A percentile compares a stretch with the other conserved stretches of the same genome.
These are phyloP conservation scores for Vidua chalybeata DNA, from an alignment of 2,113 vertebrate genomes.

Conservation along the genomic window DNA sequence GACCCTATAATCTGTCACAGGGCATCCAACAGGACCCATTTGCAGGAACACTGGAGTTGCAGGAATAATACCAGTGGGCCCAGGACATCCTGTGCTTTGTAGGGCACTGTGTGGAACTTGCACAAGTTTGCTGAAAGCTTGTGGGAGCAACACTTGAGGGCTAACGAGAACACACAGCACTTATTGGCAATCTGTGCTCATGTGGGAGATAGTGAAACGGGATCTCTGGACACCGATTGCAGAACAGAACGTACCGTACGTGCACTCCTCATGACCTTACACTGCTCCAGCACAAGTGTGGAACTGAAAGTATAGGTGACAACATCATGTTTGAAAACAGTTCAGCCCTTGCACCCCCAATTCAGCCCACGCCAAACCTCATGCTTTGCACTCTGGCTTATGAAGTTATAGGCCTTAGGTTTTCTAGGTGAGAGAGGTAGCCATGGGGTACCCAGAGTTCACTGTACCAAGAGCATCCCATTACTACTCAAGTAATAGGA, in stretches of 20 bases:
- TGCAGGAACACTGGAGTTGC: background rate
- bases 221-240: background rate
- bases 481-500: background rate
- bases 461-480: background rate
- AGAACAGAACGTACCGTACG: background rate
- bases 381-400: background rate
- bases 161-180: background rate
- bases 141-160: accelerated
- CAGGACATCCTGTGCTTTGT: background rate
- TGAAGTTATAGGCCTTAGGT: background rate
- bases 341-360: background rate
- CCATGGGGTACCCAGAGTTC: background rate
- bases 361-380: background rate
- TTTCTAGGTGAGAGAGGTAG: background rate
- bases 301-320: background rate
- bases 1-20: background rate
- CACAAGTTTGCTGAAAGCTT: background rate
- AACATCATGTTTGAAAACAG: background rate
- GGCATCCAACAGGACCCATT: background rate
- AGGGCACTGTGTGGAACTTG: background rate
- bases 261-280: background rate
- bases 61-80: background rate
- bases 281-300: background rate
- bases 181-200: background rate
- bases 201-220: background rate